A percentile compares a stretch with the other conserved stretches of the same genome.
phyloP scores from a whole-genome alignment of 2,113 vertebrate genomes.

The Mobula birostris region DNA sequence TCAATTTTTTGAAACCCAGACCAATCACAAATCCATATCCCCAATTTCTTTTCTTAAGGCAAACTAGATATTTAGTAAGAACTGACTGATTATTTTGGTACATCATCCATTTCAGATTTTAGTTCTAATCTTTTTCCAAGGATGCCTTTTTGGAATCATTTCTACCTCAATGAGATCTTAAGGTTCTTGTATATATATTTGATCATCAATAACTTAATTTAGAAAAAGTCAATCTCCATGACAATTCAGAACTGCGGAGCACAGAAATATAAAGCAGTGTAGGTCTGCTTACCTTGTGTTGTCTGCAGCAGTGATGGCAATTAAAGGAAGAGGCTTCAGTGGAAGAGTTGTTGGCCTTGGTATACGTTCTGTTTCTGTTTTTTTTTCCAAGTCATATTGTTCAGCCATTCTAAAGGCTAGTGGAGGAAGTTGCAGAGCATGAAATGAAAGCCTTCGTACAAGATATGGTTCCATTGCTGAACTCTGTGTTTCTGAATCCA shows the following conservation, averaged over 20 bases:
- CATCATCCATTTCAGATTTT: not conserved
- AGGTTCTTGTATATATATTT: not conserved
- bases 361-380: constrained; percentile 59
- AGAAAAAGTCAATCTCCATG: not conserved
- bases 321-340: constrained; percentile 77
- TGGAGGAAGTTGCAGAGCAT: constrained; percentile 79
- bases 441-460: constrained; percentile 76
- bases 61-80: not conserved
- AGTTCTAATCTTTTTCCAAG: not conserved
- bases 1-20: too few species aligned
- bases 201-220: not conserved
- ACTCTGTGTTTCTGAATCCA: constrained; percentile 57
- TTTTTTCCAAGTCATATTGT: constrained; percentile 76
- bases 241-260: not conserved
- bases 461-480: constrained; percentile 74
- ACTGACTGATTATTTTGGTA: not conserved
- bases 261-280: too few species aligned
- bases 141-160: not conserved
- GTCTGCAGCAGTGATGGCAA: constrained; percentile 86
- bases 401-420: constrained; percentile 85
- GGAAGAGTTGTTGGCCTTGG: constrained; percentile 76
- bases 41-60: not conserved
- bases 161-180: not conserved
- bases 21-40: not conserved
- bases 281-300: constrained; percentile 67